Evolutionary conservation across 2,797 vertebrate genomes (phyloP).

Genomic region (Sciaenops ocellatus): DNA sequence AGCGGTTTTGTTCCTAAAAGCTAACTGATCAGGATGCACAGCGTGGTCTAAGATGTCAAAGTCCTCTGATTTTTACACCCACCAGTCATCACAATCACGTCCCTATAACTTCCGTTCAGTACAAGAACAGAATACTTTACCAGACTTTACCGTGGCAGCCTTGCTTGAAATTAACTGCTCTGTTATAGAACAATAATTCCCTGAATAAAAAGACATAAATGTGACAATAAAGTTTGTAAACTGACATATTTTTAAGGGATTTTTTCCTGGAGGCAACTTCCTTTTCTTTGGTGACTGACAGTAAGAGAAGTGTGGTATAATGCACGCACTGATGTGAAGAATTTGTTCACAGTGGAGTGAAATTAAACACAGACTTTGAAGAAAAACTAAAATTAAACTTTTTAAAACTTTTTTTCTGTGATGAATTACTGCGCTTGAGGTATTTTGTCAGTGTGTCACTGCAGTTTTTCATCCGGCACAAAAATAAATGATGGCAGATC

Average conservation of each 20-base stretch:
- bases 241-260: slow-evolving; percentile 38
- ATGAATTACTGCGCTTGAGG: slow-evolving; percentile 33
- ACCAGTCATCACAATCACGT: not conserved
- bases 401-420: slow-evolving; percentile 9
- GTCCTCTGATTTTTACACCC: not conserved
- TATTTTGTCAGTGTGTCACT: slow-evolving; percentile 30
- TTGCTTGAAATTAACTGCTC: slow-evolving; percentile 17
- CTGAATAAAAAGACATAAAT: slow-evolving; percentile 31
- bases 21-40: not conserved
- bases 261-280: slow-evolving; percentile 16
- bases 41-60: not conserved
- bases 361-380: slow-evolving; percentile 30
- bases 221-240: slow-evolving; percentile 24
- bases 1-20: not conserved
- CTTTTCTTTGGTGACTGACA: slow-evolving; percentile 31
- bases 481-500: slow-evolving; percentile 37
- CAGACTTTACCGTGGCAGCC: not conserved
- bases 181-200: slow-evolving; percentile 30
- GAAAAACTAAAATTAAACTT: not conserved
- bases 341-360: slow-evolving; percentile 12
- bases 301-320: not conserved
- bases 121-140: not conserved
- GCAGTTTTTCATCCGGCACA: slow-evolving; percentile 33
- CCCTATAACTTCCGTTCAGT: not conserved
- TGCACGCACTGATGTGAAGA: slow-evolving; percentile 6